These are phyloP conservation scores for Caerostris extrusa DNA, from an alignment of 1,140 invertebrate species.

Conservation along the genomic window DNA sequence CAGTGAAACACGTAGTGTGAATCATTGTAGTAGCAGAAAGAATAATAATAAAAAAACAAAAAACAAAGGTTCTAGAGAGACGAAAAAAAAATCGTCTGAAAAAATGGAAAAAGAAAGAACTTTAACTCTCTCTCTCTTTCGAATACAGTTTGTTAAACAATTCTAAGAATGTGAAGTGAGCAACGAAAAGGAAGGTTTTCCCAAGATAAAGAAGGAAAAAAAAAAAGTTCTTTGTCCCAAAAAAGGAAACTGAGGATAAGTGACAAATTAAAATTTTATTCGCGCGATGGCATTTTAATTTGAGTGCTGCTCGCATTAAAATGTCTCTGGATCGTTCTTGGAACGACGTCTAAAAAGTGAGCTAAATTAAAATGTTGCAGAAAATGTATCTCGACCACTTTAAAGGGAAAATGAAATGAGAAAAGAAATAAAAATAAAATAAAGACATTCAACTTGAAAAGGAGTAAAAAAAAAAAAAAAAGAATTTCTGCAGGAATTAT, in stretches of 20 bases:
- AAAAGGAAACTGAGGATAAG: conserved; percentile 44
- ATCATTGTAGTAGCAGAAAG: background rate
- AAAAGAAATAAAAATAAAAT: too few relatives aligned
- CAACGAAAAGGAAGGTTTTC: background rate
- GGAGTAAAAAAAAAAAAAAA: conserved; percentile 19
- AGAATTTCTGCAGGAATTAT: conserved; percentile 11
- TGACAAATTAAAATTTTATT: conserved; percentile 77
- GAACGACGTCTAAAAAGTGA: conserved; percentile 45
- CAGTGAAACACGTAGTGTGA: conserved; percentile 12
- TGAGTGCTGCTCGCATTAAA: conserved; percentile 65
- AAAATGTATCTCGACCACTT: conserved; percentile 63
- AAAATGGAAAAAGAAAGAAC: conserved; percentile 12
- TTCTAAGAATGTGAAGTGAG: conserved; percentile 66
- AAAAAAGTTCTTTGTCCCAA: conserved; percentile 20
- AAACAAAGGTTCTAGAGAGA: too few relatives aligned
- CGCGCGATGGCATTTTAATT: conserved; percentile 75
- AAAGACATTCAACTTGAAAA: conserved; percentile 1
- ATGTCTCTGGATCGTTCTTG: conserved; percentile 10
- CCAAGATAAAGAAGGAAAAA: background rate
- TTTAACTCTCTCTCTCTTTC: conserved; percentile 11
- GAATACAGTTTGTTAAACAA: conserved; percentile 69
- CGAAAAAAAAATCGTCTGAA: background rate
- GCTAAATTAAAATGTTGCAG: conserved; percentile 76
- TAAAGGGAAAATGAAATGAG: conserved; percentile 40
- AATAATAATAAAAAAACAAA: background rate